Evolutionary conservation across 2,888 invertebrate genomes (phyloP), one percentile per base, ranked within the genome.

Genomic region (Lithophane semibrunnea): DNA sequence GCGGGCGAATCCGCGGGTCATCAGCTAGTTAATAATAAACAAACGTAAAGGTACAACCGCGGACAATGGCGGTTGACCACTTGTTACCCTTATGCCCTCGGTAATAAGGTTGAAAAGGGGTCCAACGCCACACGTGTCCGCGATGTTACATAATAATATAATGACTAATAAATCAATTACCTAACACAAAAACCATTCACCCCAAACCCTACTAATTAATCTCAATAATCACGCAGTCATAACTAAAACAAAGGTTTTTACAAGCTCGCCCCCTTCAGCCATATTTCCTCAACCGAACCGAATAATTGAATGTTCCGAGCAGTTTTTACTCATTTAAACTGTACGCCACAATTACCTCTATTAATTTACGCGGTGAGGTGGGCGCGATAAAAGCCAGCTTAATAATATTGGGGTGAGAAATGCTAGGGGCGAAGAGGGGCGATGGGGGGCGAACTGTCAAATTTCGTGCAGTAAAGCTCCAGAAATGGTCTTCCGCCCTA

Each of bases 401-500:
- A 92, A 92, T 93, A 92, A 92, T 91, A 92, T 90, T 78, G 87
- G 89, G 88, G 88, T 77, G 89, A 81, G 84, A 79, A 86, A 76
- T 73, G 60, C 72, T 75, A 64, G 69, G 65, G 73, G 65, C 24
- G 10, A 66, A 79, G 83, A 9, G 66, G 63, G 65, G 61, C 3
- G n/a, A 54, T 77, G 82, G 75, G 81, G 84, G 88, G 80, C 87
- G 88, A 73, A 82, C 92, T 94, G 95, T 94, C 94, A 94, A 95
- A 94, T 94, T 94, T 95, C 92, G 93, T 94, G 92, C 94, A 91
- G 93, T 93, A 93, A 94, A 94, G 93, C 94, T 91, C 86, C 82
- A 90, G 90, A 90, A 88, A 92, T 92, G 92, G 92, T 92, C 91
- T 92, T 91, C 91, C 88, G 88, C 88, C 90, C 79, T 87, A 86